Evolutionary conservation across 2,888 invertebrate species (phyloP), one percentile per base, ranked within the genome.

Genomic region (Druceiella hillmani): DNA sequence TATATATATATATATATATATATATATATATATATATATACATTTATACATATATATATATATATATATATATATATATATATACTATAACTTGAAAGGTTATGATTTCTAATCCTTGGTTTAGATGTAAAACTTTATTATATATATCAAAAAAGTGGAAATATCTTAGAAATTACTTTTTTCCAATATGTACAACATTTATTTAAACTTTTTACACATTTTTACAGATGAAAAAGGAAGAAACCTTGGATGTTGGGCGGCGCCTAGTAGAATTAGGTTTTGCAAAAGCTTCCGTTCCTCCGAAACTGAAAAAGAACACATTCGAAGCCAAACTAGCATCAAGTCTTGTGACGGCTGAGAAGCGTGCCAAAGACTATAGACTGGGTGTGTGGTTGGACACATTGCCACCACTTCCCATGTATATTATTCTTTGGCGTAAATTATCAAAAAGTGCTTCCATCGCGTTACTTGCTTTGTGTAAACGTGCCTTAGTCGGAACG

Each of bases 251-350:
- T 44, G 50, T 72, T 49, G 71, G 66, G 20, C 60, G 68, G 49
- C 66, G 64, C 45, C 53, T 72, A 20, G 65, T 72, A 10, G 70
- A 71, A 48, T 62, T 72, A 40, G 72, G 72, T 12, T 69, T 64
- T 53, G 72, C 70, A 11, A 64, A 61, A 50, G 63, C 61, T 7
- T 62, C 59, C 38, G 57, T 66, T 2, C 68, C 64, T 10, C 44
- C 41, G 45, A 52, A 50, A 24, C 54, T 69, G 5, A 52, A 58
- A 48, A 67, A 66, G 46, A 61, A 68, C 37, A 62, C 62, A 9
- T 51, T 67, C 16, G 67, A 67, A 47, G 62, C 64, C 41, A 55
- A 63, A 52, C 45, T 68, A 35, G 67, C 64, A 3, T 64, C 65
- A 4, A 55, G 47, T 1, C 50, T 72, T 16, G 41, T 68, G 25